Evolutionary conservation across 2,888 invertebrate species (phyloP).

Genomic region (Drosophila pseudotalamancana): DNA sequence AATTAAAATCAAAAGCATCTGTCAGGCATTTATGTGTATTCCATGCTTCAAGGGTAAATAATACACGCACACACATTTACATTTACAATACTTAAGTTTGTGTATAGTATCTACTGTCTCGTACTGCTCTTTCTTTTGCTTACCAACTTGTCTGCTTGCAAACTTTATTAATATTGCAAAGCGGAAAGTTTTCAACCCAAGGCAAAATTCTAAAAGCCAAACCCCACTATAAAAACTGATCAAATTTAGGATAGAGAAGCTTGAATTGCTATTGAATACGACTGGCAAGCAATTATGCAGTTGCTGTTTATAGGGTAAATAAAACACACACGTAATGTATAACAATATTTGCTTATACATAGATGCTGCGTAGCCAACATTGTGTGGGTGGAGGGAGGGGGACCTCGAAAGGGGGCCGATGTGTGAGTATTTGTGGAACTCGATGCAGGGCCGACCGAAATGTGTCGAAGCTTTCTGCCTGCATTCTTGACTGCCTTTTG

Average conservation of each 20-base stretch:
- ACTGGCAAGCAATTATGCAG: not conserved
- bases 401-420: slow-evolving; percentile 15
- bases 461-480: slow-evolving; percentile 21
- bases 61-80: too few species aligned
- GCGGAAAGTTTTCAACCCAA: not conserved
- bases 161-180: not conserved
- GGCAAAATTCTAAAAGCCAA: not conserved
- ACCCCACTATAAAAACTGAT: not conserved
- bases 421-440: slow-evolving; percentile 44
- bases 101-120: not conserved
- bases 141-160: too few species aligned
- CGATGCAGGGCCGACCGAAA: slow-evolving; percentile 16
- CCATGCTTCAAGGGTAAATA: too few species aligned
- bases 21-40: too few species aligned
- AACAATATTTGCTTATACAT: not conserved
- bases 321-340: not conserved
- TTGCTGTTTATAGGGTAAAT: slow-evolving; percentile 4
- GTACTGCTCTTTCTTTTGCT: not conserved
- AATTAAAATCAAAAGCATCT: too few species aligned
- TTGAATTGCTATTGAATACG: not conserved
- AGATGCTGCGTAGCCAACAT: slow-evolving; percentile 14
- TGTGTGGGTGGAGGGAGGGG: too few species aligned
- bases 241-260: not conserved
- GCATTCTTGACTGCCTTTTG: slow-evolving; percentile 54
- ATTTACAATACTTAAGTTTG: too few species aligned